phyloP scores from a whole-genome alignment of 2,113 vertebrate genomes.

The Odontophorus gujanensis region DNA sequence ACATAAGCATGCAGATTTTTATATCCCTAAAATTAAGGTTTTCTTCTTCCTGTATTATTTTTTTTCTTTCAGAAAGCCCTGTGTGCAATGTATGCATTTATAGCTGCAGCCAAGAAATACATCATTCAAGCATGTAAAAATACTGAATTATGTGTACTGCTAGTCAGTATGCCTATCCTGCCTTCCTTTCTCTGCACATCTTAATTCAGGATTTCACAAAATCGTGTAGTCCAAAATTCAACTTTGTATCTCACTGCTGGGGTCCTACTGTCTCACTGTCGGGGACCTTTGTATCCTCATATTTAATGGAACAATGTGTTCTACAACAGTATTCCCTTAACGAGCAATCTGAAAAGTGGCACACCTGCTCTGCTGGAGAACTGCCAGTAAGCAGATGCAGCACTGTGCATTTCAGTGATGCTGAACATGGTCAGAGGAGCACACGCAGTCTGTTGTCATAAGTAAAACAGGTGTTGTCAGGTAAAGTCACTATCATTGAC shows the following conservation, averaged over 20 bases:
- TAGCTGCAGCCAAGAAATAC: not conserved
- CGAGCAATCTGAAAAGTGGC: not conserved
- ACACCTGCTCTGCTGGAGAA: constrained; percentile 44
- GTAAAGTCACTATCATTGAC: not conserved
- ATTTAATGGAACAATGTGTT: not conserved
- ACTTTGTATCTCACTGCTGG: not conserved
- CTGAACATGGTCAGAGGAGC: not conserved
- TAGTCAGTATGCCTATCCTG: not conserved
- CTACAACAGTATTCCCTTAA: not conserved
- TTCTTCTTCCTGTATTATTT: not conserved
- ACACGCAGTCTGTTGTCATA: not conserved
- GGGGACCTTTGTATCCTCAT: not conserved
- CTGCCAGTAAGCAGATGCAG: not conserved
- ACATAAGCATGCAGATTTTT: not conserved
- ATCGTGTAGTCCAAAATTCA: not conserved
- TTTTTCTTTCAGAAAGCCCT: not conserved
- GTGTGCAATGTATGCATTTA: not conserved
- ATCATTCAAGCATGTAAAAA: not conserved
- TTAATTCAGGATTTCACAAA: constrained; percentile 9
- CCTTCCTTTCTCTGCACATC: not conserved
- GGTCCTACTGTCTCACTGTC: not conserved
- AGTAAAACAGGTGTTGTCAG: not conserved
- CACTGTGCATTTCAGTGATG: not conserved
- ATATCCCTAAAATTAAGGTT: not conserved
- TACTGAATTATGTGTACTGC: not conserved